These are phyloP conservation scores for Loriculus beryllinus DNA, from an alignment of 2,797 vertebrate species.

Conservation along the genomic window DNA sequence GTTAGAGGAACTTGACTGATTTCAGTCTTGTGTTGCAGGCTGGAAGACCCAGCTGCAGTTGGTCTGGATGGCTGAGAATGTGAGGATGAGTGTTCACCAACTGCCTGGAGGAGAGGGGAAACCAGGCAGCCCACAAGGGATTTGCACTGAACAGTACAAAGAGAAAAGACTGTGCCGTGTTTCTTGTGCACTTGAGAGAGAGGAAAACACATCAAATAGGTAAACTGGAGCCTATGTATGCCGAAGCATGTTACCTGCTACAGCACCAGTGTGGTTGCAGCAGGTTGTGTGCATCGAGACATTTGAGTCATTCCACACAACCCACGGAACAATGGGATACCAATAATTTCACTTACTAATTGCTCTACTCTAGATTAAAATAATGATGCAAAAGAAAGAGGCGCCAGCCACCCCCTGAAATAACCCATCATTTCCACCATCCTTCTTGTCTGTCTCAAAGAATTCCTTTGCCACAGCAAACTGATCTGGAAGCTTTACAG, in stretches of 20 bases:
- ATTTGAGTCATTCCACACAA: not conserved
- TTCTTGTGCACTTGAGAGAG: not conserved
- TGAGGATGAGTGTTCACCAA: not conserved
- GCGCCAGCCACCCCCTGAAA: not conserved
- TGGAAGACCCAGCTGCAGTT: not conserved
- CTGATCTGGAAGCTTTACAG: constrained; percentile 51
- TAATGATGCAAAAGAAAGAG: not conserved
- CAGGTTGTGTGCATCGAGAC: not conserved
- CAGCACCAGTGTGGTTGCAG: rapidly evolving
- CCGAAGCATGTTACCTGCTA: not conserved
- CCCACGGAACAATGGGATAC: not conserved
- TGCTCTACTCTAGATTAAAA: not conserved
- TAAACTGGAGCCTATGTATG: not conserved
- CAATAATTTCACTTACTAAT: not conserved
- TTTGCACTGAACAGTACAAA: not conserved
- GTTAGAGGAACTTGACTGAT: not conserved
- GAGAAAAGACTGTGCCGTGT: not conserved
- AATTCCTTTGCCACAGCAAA: constrained; percentile 10
- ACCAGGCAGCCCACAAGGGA: not conserved
- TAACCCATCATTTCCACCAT: constrained; percentile 32
- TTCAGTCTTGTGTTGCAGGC: not conserved
- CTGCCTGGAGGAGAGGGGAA: not conserved
- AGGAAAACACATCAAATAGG: not conserved
- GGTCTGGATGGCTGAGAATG: not conserved
- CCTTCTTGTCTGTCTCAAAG: not conserved